phyloP scores from a whole-genome alignment of 2,797 vertebrate species.

The Thamnophis elegans region DNA sequence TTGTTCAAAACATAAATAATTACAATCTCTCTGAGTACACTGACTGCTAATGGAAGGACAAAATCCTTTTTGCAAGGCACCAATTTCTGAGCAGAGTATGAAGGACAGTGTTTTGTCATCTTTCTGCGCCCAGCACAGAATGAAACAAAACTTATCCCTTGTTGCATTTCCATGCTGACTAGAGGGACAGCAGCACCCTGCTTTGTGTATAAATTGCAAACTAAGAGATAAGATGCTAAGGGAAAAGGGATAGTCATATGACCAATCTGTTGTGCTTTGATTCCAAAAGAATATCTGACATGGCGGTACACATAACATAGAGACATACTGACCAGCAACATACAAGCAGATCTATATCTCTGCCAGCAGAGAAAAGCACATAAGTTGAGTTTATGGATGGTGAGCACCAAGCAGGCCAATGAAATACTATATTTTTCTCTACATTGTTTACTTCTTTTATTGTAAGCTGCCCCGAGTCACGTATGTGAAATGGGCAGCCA shows the following conservation, averaged over 20 bases:
- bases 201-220: background rate
- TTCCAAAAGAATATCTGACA: background rate
- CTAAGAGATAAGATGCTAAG: background rate
- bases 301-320: background rate
- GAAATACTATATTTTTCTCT: background rate
- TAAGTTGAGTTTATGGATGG: background rate
- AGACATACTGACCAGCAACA: background rate
- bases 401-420: background rate
- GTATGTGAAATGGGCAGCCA: background rate
- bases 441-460: background rate
- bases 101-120: background rate
- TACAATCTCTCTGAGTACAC: background rate
- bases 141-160: background rate
- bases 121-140: background rate
- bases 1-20: background rate
- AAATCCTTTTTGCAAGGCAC: background rate
- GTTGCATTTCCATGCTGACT: background rate
- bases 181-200: background rate
- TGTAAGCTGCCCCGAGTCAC: background rate
- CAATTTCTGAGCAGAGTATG: background rate
- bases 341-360: background rate
- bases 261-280: background rate
- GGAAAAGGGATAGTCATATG: background rate
- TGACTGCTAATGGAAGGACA: background rate
- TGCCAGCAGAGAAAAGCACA: background rate